These are phyloP conservation scores for Callaeas wilsoni DNA, from an alignment of 2,113 vertebrate species.

Conservation along the genomic window DNA sequence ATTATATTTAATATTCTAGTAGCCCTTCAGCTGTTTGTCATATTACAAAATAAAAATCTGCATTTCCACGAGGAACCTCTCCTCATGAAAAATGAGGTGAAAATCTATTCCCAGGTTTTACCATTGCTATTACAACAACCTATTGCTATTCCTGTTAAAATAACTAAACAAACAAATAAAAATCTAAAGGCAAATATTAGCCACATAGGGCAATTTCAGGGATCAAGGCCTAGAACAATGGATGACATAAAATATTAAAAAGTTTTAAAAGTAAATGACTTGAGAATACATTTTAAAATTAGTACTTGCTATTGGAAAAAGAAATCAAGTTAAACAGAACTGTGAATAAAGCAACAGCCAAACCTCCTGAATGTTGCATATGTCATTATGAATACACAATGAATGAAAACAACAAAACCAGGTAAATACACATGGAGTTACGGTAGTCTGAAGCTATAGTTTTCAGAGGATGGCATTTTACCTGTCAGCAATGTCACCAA, in stretches of 20 bases:
- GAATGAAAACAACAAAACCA: background rate
- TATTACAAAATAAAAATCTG: background rate
- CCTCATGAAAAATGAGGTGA: background rate
- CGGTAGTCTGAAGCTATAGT: background rate
- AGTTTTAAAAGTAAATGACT: background rate
- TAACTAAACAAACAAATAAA: background rate
- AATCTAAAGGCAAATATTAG: background rate
- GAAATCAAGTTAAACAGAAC: background rate
- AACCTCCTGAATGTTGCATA: background rate
- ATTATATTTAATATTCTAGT: background rate
- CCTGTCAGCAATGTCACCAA: constrained; percentile 92
- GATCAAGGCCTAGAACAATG: background rate
- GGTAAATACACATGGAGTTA: accelerated
- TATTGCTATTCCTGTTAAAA: background rate
- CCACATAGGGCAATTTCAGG: background rate
- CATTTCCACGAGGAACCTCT: background rate
- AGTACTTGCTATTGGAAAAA: background rate
- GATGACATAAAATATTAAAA: background rate
- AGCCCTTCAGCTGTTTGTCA: background rate
- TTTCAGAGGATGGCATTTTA: constrained; percentile 48
- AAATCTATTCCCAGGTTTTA: background rate
- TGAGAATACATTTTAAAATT: background rate
- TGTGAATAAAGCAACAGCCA: background rate
- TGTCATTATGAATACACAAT: background rate
- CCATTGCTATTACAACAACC: background rate